These are phyloP conservation scores for Hyperoplus lanceolatus DNA, from an alignment of 2,797 vertebrate species.

Conservation along the genomic window DNA sequence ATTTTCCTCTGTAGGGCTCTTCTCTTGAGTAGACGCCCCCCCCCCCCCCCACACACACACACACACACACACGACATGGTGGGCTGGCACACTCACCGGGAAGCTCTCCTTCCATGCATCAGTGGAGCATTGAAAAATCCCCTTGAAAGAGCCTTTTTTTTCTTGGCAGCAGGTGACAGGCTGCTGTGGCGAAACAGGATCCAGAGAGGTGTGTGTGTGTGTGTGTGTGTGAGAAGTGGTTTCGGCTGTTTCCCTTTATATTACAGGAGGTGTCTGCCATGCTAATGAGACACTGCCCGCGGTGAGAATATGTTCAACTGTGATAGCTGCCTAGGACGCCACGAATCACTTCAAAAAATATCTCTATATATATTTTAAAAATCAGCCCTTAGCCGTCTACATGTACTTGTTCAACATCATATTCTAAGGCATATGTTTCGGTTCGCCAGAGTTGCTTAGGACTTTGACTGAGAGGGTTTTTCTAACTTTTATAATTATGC, in stretches of 20 bases:
- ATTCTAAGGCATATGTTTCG: conserved; percentile 18
- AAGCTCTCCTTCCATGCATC: conserved; percentile 46
- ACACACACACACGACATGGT: conserved; percentile 20
- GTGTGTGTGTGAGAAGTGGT: conserved; percentile 46
- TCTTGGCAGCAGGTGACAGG: conserved; percentile 62
- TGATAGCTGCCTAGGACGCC: conserved; percentile 47
- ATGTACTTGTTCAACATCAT: background rate
- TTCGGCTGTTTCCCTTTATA: conserved; percentile 21
- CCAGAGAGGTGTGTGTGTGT: conserved; percentile 43
- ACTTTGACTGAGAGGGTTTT: background rate
- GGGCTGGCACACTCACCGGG: conserved; percentile 44
- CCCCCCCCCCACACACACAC: background rate
- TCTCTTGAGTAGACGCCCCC: conserved; percentile 30
- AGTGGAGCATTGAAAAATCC: conserved; percentile 61
- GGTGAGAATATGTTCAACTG: conserved; percentile 35
- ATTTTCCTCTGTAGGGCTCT: conserved; percentile 19
- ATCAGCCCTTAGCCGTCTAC: conserved; percentile 4
- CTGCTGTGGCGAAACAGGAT: conserved; percentile 44
- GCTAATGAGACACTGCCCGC: conserved; percentile 55
- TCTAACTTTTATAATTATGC: conserved; percentile 12
- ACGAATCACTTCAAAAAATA: conserved; percentile 29
- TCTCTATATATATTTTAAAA: background rate
- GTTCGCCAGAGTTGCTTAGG: background rate
- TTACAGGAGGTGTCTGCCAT: conserved; percentile 53
- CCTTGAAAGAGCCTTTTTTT: conserved; percentile 30